Conservation (phyloP, 2,797 vertebrate genomes). For the Rhynchotus rufescens region DNA sequence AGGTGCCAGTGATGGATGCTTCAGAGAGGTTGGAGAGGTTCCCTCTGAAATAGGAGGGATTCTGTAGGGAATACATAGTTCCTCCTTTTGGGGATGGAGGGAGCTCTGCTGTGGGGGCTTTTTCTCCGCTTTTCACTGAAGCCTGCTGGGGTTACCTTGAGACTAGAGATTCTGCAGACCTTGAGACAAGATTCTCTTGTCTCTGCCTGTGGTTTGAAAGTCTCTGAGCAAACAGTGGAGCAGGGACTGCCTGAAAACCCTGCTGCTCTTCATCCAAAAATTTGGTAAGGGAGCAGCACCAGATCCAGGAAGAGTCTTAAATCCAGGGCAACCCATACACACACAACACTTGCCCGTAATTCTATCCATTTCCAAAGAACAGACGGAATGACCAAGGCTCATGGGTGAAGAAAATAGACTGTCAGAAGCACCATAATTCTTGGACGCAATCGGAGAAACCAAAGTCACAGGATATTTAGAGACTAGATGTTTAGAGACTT, state of each 20-base stretch:
- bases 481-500: background rate
- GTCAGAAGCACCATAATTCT: background rate
- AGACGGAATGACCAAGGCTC: background rate
- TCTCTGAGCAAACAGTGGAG: background rate
- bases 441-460: background rate
- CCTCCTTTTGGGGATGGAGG: background rate
- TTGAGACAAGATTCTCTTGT: background rate
- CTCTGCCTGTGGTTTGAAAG: background rate
- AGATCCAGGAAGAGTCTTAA: background rate
- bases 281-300: background rate
- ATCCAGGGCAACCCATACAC: background rate
- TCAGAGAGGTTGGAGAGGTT: background rate
- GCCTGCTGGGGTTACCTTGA: fast-evolving
- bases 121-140: background rate
- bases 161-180: background rate
- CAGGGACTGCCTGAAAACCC: background rate
- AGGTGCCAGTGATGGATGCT: background rate
- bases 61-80: background rate
- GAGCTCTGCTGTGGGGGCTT: background rate
- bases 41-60: background rate
- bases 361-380: background rate
- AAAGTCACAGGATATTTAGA: background rate
- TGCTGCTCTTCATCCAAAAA: background rate
- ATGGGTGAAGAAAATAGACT: background rate
- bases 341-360: background rate